Conservation (phyloP, 2,113 vertebrate genomes). For the Carassius auratus region DNA sequence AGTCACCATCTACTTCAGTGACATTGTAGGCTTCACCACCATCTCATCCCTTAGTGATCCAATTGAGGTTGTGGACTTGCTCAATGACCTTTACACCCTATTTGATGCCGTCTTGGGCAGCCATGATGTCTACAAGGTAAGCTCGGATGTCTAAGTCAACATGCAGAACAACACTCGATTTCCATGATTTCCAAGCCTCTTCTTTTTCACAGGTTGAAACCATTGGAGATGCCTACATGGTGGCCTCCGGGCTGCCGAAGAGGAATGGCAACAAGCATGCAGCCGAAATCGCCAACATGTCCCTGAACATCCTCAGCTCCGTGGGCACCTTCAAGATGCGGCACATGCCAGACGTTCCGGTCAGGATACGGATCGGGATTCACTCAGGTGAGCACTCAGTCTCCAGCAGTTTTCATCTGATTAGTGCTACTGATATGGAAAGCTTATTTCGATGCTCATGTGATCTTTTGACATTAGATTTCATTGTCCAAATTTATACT, state of each 20-base stretch:
- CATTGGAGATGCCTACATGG: constrained; percentile 93
- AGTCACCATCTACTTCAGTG: constrained; percentile 95
- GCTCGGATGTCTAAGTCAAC: constrained; percentile 1
- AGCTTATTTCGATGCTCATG: not conserved
- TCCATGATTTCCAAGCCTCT: not conserved
- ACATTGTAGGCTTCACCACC: constrained; percentile 90
- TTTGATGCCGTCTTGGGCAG: constrained; percentile 89
- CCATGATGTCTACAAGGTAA: constrained; percentile 93
- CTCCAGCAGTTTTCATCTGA: not conserved
- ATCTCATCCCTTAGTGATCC: constrained; percentile 93
- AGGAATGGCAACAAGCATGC: constrained; percentile 89
- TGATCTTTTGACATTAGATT: not conserved
- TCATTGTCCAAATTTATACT: not conserved
- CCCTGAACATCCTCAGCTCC: constrained; percentile 90
- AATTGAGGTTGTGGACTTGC: constrained; percentile 90
- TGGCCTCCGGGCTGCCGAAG: constrained; percentile 89
- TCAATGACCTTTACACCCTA: constrained; percentile 90
- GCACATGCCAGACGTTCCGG: constrained; percentile 88
- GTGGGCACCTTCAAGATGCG: constrained; percentile 89
- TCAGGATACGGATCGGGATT: constrained; percentile 88
- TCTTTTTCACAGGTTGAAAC: constrained; percentile 84
- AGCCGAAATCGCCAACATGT: constrained; percentile 92
- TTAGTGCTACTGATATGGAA: not conserved
- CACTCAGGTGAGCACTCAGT: constrained; percentile 81
- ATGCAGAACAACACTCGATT: not conserved